A percentile compares a stretch with the other conserved stretches of the same genome.
Conservation (phyloP, 2,113 vertebrate species). For the Thunnus thynnus region DNA sequence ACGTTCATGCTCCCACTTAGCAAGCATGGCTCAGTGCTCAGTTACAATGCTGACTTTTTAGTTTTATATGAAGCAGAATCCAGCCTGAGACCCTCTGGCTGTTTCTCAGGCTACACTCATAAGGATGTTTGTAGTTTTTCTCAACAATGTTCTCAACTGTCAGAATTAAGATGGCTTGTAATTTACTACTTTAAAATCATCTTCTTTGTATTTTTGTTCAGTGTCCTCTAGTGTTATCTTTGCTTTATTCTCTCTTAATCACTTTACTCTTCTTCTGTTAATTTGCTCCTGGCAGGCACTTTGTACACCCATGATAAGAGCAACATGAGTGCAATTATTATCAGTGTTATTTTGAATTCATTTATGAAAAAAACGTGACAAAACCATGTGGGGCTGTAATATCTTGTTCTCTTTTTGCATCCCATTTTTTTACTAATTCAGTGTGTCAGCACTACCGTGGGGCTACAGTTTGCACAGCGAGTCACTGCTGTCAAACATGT, state of each 20-base stretch:
- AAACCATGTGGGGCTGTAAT: slow-evolving; percentile 3
- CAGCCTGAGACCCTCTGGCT: neutral
- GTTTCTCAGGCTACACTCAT: neutral
- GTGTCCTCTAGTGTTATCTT: neutral
- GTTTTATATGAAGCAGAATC: neutral
- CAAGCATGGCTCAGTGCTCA: neutral
- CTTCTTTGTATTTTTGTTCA: neutral
- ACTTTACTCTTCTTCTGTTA: neutral
- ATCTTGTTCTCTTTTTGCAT: slow-evolving; percentile 19
- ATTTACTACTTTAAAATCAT: neutral
- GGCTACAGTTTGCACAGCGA: slow-evolving; percentile 40
- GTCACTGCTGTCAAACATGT: slow-evolving; percentile 53
- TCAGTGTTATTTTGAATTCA: neutral
- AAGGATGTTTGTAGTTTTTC: neutral
- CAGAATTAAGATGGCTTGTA: too few relatives aligned
- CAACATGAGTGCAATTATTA: neutral
- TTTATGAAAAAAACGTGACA: slow-evolving; percentile 18
- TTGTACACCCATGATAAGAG: neutral
- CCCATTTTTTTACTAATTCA: slow-evolving; percentile 37
- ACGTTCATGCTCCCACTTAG: neutral
- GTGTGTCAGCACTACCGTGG: slow-evolving; percentile 40
- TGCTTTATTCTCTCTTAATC: neutral
- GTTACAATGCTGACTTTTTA: slow-evolving; percentile 16
- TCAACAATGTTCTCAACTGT: neutral
- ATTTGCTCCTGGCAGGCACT: neutral